Evolutionary conservation across 1,140 invertebrate genomes (phyloP).

Genomic region (Aradophagus sp.): DNA sequence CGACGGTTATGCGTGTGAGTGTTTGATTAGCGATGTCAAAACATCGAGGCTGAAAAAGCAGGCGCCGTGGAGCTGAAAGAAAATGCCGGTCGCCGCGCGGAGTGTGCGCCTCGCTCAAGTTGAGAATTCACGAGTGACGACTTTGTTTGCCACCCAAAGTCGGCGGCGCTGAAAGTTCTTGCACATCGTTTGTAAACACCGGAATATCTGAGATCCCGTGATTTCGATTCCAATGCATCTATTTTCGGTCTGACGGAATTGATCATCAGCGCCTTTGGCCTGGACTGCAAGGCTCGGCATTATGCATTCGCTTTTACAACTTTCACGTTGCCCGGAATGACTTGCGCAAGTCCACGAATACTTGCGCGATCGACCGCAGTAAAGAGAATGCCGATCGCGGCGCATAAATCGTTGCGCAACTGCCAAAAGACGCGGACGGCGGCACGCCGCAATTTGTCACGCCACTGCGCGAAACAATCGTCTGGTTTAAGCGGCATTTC

Average conservation of each 20-base stretch:
- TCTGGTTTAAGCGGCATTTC: conserved; percentile 20
- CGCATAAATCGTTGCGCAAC: conserved; percentile 15
- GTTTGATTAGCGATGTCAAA: no score
- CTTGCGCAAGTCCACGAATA: conserved; percentile 7
- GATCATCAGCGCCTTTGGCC: conserved; percentile 41
- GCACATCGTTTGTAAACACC: conserved; percentile 70
- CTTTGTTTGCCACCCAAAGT: conserved; percentile 40
- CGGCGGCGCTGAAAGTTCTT: conserved; percentile 61
- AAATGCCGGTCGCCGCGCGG: no score
- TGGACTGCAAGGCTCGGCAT: no score
- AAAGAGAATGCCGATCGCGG: conserved; percentile 8
- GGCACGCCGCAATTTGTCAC: conserved; percentile 10
- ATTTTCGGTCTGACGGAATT: conserved; percentile 48
- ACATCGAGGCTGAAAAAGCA: no score
- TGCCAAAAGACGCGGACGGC: neutral
- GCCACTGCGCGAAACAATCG: conserved; percentile 15
- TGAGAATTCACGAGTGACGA: conserved; percentile 20
- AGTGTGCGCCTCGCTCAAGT: no score
- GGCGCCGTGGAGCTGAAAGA: conserved; percentile 3
- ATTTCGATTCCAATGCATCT: conserved; percentile 55
- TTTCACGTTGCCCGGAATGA: conserved; percentile 24
- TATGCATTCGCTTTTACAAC: conserved; percentile 49
- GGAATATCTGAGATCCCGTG: conserved; percentile 65
- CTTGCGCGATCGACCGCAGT: conserved; percentile 7
- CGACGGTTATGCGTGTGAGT: no score